Evolutionary conservation across 2,797 vertebrate species (phyloP), one percentile per base, ranked within the genome.

Genomic region (Fundulus diaphanus): DNA sequence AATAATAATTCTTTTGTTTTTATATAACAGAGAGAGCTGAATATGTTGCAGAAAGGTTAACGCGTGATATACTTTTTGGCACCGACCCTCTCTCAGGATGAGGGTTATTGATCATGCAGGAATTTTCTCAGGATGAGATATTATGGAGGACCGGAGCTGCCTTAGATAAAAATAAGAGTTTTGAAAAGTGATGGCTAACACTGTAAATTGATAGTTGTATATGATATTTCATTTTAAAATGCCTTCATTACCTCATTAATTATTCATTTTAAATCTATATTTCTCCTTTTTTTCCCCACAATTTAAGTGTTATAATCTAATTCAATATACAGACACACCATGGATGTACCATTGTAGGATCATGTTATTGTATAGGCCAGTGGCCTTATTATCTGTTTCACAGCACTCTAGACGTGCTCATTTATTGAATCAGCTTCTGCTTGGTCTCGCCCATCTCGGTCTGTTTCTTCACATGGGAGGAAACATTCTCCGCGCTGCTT

Each of bases 401-500:
- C 79, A 40, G 44, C 46, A 73, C 29, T 54, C 68, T 24, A 31
- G 42, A 46, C 35, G 29, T 65, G 44, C 56, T 75, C 70, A 49
- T 68, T 76, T 68, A n/a, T n/a, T n/a, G n/a, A 11, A 13, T 61
- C 68, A 56, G 4, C 6, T 72, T 80, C 71, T 71, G 18, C 61
- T 74, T 59, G 40, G 77, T 49, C 59, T 74, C 74, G 69, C 70
- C 22, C 68, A 67, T 82, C 20, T 72, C 57, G 37, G 33, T 77
- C 74, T 42, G 66, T 73, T 71, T 75, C 68, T 77, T 79, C 63
- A 61, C 7, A 54, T 51, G 56, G 78, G 73, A 77, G 76, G 66
- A 80, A 72, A 80, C 70, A 68, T 76, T 72, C 67, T 78, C 65
- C 40, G 16, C 73, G 68, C 73, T 22, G 82, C 76, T 54, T 68